phyloP scores from a whole-genome alignment of 92 coral and sea anemone species.

The Actinernus sp. region DNA sequence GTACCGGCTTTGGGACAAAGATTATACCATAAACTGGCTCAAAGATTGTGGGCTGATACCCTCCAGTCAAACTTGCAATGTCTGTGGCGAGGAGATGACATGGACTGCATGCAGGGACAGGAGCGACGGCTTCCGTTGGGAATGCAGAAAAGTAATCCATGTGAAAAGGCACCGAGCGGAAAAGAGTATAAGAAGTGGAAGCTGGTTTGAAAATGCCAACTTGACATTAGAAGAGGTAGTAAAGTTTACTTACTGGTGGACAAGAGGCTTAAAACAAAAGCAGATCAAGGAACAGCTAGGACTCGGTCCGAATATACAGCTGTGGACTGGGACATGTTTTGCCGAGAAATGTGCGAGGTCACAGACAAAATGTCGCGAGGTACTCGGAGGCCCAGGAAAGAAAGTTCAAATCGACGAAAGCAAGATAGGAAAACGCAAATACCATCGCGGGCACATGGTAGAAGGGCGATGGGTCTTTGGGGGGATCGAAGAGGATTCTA shows the following conservation, averaged over 20 bases:
- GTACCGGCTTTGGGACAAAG: slow-evolving; percentile 50
- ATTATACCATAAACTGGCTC: slow-evolving; percentile 21
- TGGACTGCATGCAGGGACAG: slow-evolving; percentile 20
- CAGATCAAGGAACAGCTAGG: slow-evolving; percentile 44
- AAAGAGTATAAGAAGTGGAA: slow-evolving; percentile 24
- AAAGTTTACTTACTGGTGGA: too few species aligned
- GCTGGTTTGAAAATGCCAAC: too few species aligned
- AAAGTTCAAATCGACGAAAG: too few species aligned
- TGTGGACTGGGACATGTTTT: slow-evolving; percentile 59
- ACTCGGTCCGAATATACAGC: slow-evolving; percentile 22
- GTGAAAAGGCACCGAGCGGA: slow-evolving; percentile 12
- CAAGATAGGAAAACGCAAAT: too few species aligned
- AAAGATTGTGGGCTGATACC: slow-evolving; percentile 33
- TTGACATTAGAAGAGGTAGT: slow-evolving; percentile 28
- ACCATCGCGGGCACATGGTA: too few species aligned
- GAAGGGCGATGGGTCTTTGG: slow-evolving; percentile 53
- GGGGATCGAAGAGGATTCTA: slow-evolving; percentile 34
- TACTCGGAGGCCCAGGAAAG: slow-evolving; percentile 40
- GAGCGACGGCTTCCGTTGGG: slow-evolving; percentile 26
- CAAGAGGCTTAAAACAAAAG: slow-evolving; percentile 38
- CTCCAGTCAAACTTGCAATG: slow-evolving; percentile 16
- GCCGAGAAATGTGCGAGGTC: slow-evolving; percentile 44
- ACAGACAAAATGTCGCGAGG: slow-evolving; percentile 5
- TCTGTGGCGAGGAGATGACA: slow-evolving; percentile 15
- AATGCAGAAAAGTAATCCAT: slow-evolving; percentile 22